Conservation (phyloP, 2,797 vertebrate species). For the Hirundo rustica region DNA sequence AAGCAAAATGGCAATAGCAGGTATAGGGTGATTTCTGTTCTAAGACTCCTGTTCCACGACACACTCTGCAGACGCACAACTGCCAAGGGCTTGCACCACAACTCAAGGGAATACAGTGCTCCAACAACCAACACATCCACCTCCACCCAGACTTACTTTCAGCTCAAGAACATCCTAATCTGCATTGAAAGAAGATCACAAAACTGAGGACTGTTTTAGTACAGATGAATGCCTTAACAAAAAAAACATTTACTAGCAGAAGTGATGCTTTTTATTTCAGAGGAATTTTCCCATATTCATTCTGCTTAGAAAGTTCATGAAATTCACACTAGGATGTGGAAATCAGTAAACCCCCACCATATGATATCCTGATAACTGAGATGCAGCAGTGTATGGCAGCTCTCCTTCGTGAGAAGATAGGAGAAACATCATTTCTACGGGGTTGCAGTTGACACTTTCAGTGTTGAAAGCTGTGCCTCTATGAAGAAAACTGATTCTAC, state of each 20-base stretch:
- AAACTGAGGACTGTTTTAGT: conserved; percentile 27
- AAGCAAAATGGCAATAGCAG: background rate
- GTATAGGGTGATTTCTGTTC: background rate
- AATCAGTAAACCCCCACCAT: background rate
- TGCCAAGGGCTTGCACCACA: background rate
- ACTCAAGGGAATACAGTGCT: background rate
- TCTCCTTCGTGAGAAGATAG: background rate
- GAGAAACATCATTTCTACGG: background rate
- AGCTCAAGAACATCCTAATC: conserved; percentile 15
- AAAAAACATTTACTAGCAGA: background rate
- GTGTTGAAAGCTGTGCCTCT: background rate
- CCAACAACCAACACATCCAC: background rate
- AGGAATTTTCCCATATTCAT: background rate
- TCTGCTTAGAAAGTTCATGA: background rate
- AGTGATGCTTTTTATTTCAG: background rate
- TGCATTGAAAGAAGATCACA: conserved; percentile 32
- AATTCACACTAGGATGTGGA: background rate
- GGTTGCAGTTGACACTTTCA: background rate
- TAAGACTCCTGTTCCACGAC: background rate
- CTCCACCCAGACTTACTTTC: background rate
- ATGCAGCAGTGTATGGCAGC: background rate
- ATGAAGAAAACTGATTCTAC: background rate
- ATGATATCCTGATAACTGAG: background rate
- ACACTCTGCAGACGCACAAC: background rate
- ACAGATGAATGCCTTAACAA: background rate